These are phyloP conservation scores for Gadus chalcogrammus DNA, from an alignment of 2,113 vertebrate species.

Conservation along the genomic window DNA sequence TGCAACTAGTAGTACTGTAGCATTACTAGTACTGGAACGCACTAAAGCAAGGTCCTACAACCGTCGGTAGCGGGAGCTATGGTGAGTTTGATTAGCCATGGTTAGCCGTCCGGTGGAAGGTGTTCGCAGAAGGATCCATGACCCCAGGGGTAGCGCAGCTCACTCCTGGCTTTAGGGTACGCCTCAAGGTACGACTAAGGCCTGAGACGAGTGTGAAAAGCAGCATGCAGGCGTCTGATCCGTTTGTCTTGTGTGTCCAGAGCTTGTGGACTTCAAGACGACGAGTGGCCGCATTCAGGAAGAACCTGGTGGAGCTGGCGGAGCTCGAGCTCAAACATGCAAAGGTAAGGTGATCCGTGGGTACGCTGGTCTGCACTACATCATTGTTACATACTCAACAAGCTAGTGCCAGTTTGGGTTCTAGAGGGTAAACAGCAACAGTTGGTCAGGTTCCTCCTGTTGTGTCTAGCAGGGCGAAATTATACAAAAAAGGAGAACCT, in stretches of 20 bases:
- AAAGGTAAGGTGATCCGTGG: constrained; percentile 77
- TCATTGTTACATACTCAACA: too few species aligned
- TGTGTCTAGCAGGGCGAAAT: neutral
- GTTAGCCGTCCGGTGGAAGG: neutral
- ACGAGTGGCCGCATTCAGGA: constrained; percentile 96
- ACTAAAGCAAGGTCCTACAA: neutral
- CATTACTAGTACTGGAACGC: too few species aligned
- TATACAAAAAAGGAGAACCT: neutral
- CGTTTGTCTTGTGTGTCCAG: constrained; percentile 53
- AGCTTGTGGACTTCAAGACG: constrained; percentile 97
- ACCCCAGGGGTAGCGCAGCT: too few species aligned
- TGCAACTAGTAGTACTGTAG: too few species aligned
- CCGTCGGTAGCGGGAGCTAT: too few species aligned
- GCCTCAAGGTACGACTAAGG: too few species aligned
- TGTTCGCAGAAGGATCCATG: too few species aligned
- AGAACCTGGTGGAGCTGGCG: constrained; percentile 97
- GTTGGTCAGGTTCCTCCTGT: neutral
- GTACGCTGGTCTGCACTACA: too few species aligned
- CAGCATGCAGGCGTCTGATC: too few species aligned
- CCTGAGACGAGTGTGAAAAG: too few species aligned
- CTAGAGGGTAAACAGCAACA: neutral
- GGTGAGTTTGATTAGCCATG: neutral
- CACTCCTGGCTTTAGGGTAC: too few species aligned
- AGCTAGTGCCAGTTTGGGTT: neutral
- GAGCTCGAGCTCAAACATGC: constrained; percentile 98